Evolutionary conservation across 2,888 invertebrate species (phyloP).

Genomic region (Autographa pulchrina): DNA sequence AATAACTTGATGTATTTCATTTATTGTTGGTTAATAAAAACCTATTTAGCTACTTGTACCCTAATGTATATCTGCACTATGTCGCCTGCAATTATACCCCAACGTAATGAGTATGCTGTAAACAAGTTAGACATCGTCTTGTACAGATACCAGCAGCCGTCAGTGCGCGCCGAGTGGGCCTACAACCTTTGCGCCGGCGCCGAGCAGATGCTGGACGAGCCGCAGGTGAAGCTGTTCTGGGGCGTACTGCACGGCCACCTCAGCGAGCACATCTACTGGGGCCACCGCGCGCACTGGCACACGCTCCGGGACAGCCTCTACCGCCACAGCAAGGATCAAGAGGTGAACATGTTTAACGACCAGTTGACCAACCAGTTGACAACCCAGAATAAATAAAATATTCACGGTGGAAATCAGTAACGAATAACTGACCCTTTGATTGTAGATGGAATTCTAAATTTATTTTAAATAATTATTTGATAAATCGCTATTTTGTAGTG

Average conservation of each 20-base stretch:
- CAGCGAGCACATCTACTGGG: slow-evolving; percentile 82
- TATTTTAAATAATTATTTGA: too few relatives aligned
- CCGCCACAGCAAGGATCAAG: slow-evolving; percentile 69
- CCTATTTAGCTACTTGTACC: too few relatives aligned
- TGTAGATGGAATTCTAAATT: too few relatives aligned
- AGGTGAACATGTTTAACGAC: slow-evolving; percentile 60
- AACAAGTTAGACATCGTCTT: neutral
- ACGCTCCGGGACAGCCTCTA: slow-evolving; percentile 72
- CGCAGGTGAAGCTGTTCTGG: slow-evolving; percentile 84
- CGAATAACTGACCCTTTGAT: too few relatives aligned
- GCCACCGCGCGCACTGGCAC: slow-evolving; percentile 77
- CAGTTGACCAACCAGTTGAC: too few relatives aligned
- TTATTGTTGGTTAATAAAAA: too few relatives aligned
- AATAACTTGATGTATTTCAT: neutral
- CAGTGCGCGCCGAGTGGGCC: slow-evolving; percentile 87
- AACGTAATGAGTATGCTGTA: neutral
- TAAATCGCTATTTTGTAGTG: too few relatives aligned
- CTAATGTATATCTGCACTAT: too few relatives aligned
- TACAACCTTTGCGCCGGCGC: slow-evolving; percentile 86
- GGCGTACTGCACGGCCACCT: slow-evolving; percentile 81
- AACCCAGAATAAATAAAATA: too few relatives aligned
- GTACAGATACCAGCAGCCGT: slow-evolving; percentile 81
- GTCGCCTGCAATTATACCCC: too few relatives aligned
- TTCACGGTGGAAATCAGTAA: too few relatives aligned
- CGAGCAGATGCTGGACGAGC: slow-evolving; percentile 85